These are phyloP conservation scores for Nyleta sp. DNA, from an alignment of 2,888 invertebrate genomes.

Conservation along the genomic window DNA sequence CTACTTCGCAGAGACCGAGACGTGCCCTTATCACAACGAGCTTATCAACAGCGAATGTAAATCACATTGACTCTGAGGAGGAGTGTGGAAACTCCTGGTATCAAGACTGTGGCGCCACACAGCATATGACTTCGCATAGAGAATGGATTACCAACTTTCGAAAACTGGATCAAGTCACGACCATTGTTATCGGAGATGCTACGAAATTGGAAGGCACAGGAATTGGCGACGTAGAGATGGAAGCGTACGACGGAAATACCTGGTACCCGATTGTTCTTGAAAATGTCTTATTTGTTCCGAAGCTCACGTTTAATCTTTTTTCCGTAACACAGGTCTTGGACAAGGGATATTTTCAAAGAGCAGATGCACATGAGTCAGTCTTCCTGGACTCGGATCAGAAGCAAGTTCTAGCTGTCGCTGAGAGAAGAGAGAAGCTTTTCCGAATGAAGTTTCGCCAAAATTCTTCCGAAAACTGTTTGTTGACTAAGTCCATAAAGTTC, in stretches of 20 bases:
- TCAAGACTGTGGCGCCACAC: slow-evolving; percentile 71
- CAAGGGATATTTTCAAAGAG: neutral
- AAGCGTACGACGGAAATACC: neutral
- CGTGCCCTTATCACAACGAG: neutral
- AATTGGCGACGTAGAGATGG: neutral
- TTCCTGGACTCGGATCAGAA: neutral
- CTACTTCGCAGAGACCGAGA: neutral
- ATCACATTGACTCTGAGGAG: too few relatives aligned
- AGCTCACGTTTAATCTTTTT: neutral
- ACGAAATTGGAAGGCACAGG: neutral
- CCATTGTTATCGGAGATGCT: neutral
- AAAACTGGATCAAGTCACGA: neutral
- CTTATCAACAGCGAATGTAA: neutral
- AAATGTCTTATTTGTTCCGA: neutral
- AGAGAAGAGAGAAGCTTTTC: neutral
- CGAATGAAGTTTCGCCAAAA: neutral
- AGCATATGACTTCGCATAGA: slow-evolving; percentile 68
- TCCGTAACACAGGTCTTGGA: neutral
- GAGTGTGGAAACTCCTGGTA: slow-evolving; percentile 60
- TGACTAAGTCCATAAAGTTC: neutral
- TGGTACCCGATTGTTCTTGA: neutral
- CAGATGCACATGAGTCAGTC: neutral
- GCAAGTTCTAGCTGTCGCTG: neutral
- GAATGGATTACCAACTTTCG: slow-evolving; percentile 57
- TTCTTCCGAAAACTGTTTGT: neutral